Percentiles rank a stretch among this genome's conserved stretches.
These are phyloP conservation scores for Lasioglossum villosulum DNA, from an alignment of 2,888 invertebrate species.

Conservation along the genomic window DNA sequence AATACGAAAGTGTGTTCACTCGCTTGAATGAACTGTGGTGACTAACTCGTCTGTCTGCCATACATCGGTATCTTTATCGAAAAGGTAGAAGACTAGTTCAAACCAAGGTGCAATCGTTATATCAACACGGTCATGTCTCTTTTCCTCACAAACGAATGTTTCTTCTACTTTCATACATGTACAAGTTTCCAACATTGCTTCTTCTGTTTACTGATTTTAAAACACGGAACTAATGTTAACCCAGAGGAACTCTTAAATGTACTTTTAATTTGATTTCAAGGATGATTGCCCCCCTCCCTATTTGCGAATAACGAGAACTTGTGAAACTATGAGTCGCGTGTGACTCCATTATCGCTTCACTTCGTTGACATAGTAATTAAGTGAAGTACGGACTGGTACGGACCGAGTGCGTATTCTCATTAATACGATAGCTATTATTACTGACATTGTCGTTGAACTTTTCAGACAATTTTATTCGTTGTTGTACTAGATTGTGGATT, in stretches of 20 bases:
- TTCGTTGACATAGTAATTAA: constrained; percentile 31
- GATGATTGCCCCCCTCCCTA: neutral
- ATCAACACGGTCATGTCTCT: neutral
- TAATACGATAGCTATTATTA: neutral
- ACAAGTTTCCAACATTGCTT: neutral
- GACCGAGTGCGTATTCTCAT: neutral
- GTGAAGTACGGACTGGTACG: constrained; percentile 13
- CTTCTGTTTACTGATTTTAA: neutral
- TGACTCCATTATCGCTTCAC: constrained; percentile 15
- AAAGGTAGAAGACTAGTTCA: neutral
- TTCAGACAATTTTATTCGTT: neutral
- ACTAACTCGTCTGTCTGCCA: constrained; percentile 14
- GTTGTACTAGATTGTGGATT: neutral
- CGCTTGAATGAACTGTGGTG: constrained; percentile 18
- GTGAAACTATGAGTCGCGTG: neutral
- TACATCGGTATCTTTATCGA: constrained; percentile 18
- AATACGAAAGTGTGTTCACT: constrained; percentile 4
- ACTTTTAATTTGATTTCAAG: constrained; percentile 4
- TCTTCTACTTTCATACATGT: neutral
- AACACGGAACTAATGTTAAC: neutral
- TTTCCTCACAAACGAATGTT: neutral
- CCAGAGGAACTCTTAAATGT: neutral
- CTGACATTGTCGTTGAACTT: constrained; percentile 34
- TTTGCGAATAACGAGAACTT: neutral
- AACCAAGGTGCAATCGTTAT: neutral